phyloP scores from a whole-genome alignment of 2,797 vertebrate genomes.

The Taenioides sp. region DNA sequence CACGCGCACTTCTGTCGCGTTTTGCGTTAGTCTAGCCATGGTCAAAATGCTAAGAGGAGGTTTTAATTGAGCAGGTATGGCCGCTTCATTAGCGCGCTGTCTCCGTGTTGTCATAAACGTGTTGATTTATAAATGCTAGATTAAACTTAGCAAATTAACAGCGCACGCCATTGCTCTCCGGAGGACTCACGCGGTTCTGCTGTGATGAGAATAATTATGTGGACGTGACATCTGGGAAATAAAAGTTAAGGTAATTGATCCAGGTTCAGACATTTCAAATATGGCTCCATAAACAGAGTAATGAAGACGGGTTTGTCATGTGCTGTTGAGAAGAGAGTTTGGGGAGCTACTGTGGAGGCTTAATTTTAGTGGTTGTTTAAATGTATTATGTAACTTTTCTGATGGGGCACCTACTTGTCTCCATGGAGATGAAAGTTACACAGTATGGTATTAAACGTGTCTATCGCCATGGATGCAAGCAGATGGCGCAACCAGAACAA shows the following conservation, averaged over 20 bases:
- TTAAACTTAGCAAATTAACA: constrained; percentile 1
- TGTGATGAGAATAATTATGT: constrained; percentile 9
- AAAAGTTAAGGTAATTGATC: constrained; percentile 1
- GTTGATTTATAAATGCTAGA: constrained; percentile 15
- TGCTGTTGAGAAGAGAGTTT: too few species aligned
- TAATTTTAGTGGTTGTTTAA: too few species aligned
- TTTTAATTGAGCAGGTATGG: constrained; percentile 13
- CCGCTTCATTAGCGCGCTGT: constrained; percentile 10
- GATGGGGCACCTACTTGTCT: too few species aligned
- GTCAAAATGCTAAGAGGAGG: constrained; percentile 19
- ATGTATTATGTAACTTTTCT: too few species aligned
- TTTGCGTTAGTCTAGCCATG: constrained; percentile 25
- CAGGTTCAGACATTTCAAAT: constrained; percentile 2
- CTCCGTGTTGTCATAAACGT: constrained; percentile 13
- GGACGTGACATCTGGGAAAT: constrained; percentile 6
- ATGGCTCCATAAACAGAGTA: neutral
- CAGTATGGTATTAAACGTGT: too few species aligned
- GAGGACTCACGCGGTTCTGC: neutral
- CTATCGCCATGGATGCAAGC: too few species aligned
- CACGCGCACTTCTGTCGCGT: constrained; percentile 19
- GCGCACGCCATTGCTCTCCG: neutral
- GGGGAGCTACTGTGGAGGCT: too few species aligned
- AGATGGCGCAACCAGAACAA: too few species aligned
- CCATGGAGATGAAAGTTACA: too few species aligned
- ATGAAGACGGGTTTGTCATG: neutral